Conservation (phyloP, 2,797 vertebrate genomes). For the Muscicapa striata region DNA sequence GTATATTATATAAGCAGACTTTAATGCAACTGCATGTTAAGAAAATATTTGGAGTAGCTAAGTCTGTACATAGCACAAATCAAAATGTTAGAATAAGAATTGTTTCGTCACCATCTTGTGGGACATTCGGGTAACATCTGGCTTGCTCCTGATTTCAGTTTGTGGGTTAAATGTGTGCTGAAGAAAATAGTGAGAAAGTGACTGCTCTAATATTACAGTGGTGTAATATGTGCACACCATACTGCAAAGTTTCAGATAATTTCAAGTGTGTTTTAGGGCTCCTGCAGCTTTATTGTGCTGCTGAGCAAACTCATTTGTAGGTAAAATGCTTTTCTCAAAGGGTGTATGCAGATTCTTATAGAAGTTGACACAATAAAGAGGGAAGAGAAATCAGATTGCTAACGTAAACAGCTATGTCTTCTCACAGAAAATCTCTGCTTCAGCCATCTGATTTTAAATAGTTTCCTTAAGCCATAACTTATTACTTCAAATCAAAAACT, state of each 20-base stretch:
- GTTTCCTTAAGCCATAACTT: slow-evolving; percentile 34
- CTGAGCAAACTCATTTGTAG: neutral
- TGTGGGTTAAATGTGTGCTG: neutral
- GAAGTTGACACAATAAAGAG: neutral
- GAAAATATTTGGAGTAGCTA: neutral
- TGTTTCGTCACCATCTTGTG: slow-evolving; percentile 53
- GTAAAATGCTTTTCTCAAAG: slow-evolving; percentile 9
- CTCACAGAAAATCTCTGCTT: neutral
- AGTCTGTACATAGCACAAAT: neutral
- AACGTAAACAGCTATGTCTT: neutral
- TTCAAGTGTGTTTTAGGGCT: neutral
- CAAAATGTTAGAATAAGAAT: neutral
- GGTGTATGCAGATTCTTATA: neutral
- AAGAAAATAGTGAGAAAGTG: neutral
- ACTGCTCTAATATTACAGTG: neutral
- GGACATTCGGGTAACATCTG: slow-evolving; percentile 24
- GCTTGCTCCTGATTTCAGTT: neutral
- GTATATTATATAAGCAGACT: neutral
- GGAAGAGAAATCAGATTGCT: slow-evolving; percentile 12
- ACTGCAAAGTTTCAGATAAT: neutral
- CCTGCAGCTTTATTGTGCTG: neutral
- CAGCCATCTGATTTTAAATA: slow-evolving; percentile 13
- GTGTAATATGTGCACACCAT: neutral
- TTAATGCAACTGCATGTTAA: neutral
- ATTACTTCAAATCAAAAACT: slow-evolving; percentile 26